Evolutionary conservation across 2,888 invertebrate species (phyloP).

Genomic region (Chalcosyrphus nemorum): DNA sequence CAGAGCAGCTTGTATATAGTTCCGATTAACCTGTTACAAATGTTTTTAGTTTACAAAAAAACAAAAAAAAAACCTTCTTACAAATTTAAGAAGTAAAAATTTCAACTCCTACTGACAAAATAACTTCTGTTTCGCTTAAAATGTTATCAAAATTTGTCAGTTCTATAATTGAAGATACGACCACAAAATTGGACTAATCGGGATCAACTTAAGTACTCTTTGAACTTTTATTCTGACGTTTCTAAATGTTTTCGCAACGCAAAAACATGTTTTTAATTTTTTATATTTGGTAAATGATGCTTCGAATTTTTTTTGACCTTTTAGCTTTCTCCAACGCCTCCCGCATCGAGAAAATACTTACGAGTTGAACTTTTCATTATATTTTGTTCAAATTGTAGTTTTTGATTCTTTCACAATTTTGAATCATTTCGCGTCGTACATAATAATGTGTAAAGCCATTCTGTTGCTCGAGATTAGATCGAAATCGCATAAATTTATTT

Average conservation of each 20-base stretch:
- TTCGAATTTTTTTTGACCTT: background rate
- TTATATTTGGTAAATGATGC: background rate
- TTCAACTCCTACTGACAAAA: background rate
- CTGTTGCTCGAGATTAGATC: no score
- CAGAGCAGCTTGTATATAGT: no score
- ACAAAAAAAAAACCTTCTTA: background rate
- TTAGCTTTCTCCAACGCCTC: background rate
- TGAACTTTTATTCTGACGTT: constrained; percentile 2
- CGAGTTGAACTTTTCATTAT: background rate
- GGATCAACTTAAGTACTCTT: background rate
- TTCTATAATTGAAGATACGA: background rate
- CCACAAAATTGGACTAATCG: background rate
- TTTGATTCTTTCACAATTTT: no score
- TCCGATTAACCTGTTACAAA: no score
- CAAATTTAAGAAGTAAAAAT: background rate
- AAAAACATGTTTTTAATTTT: constrained; percentile 19
- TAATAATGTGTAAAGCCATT: no score
- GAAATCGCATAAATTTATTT: no score
- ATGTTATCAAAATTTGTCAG: background rate
- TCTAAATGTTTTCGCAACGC: constrained; percentile 7
- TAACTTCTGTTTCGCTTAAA: background rate
- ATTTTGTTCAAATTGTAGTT: no score
- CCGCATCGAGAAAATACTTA: background rate
- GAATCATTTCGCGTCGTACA: no score
- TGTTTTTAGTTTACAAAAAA: no score